A percentile compares a stretch with the other conserved stretches of the same genome.
Conservation (phyloP, 2,113 vertebrate genomes). For the Leucoraja erinaceus region DNA sequence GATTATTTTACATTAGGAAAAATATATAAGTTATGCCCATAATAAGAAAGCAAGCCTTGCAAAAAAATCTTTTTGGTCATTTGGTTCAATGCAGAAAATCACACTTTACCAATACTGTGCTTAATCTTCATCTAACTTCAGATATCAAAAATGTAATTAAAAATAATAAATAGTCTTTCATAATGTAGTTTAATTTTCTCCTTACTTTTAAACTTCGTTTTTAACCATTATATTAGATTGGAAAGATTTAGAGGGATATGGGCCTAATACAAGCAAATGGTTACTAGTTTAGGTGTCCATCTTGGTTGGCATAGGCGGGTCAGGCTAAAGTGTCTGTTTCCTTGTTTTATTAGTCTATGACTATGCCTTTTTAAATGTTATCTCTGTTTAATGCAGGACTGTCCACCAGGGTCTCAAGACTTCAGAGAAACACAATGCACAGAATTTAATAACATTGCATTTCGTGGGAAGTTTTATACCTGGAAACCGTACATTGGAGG, state of each 20-base stretch:
- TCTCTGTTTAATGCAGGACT: conserved; percentile 63
- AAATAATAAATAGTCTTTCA: neutral
- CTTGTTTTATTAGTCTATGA: no score
- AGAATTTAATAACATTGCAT: conserved; percentile 82
- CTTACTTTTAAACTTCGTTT: neutral
- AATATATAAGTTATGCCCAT: neutral
- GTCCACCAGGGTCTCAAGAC: conserved; percentile 77
- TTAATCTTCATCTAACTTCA: neutral
- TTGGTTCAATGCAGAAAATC: neutral
- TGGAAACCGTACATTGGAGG: conserved; percentile 94
- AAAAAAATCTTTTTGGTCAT: neutral
- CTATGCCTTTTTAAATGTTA: no score
- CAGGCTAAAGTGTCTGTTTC: no score
- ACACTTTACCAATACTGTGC: neutral
- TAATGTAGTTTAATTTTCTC: neutral
- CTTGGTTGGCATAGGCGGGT: no score
- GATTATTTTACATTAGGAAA: neutral
- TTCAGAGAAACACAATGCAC: conserved; percentile 91
- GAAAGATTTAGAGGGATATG: no score
- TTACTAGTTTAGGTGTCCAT: no score
- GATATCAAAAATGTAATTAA: neutral
- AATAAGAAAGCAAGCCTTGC: neutral
- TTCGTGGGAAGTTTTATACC: conserved; percentile 92
- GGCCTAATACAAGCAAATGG: no score
- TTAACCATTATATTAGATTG: neutral